Evolutionary conservation across 2,888 invertebrate species (phyloP).

Genomic region (Microplitis manilae): DNA sequence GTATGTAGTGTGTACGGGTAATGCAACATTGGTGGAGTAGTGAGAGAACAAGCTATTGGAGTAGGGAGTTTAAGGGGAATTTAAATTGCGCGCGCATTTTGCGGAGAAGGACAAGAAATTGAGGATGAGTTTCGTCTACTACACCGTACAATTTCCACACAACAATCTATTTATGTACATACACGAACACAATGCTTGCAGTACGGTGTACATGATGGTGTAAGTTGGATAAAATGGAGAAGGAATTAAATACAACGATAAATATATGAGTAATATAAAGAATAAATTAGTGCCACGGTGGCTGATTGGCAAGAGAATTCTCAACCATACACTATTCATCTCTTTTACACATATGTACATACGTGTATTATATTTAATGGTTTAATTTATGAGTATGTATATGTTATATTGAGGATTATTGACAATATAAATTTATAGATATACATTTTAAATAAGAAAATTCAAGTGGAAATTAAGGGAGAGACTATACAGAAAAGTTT

Average conservation of each 20-base stretch:
- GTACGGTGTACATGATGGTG: neutral
- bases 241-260: constrained; percentile 53
- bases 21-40: neutral
- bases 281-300: constrained; percentile 62
- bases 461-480: too few species aligned
- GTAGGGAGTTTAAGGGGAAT: neutral
- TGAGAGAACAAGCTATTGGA: neutral
- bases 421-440: too few species aligned
- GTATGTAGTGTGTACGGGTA: neutral
- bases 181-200: too few species aligned
- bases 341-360: neutral
- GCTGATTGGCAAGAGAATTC: constrained; percentile 66
- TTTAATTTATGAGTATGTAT: neutral
- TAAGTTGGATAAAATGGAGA: constrained; percentile 41
- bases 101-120: constrained; percentile 26
- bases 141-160: too few species aligned
- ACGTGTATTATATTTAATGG: too few species aligned
- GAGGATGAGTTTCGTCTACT: constrained; percentile 13
- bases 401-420: constrained; percentile 53
- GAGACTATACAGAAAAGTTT: too few species aligned
- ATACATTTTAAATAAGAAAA: too few species aligned
- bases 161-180: too few species aligned
- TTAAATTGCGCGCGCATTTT: constrained; percentile 23
- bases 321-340: constrained; percentile 55
- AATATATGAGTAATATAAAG: neutral